phyloP scores from a whole-genome alignment of 2,888 invertebrate genomes.

The Cryptocephalus moraei region DNA sequence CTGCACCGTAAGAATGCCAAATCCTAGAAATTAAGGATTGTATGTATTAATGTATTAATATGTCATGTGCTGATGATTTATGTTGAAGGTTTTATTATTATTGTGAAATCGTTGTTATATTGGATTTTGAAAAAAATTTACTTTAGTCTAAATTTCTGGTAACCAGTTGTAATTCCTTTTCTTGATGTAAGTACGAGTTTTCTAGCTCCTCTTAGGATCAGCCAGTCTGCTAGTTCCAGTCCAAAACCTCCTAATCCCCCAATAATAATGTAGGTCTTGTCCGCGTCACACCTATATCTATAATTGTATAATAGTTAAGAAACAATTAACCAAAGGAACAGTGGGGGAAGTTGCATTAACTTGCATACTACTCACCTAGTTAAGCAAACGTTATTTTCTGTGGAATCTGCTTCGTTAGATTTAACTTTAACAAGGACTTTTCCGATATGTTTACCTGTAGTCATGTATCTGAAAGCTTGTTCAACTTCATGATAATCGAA shows the following conservation, averaged over 20 bases:
- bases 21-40: too few relatives aligned
- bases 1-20: slow-evolving; percentile 63
- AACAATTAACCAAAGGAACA: too few relatives aligned
- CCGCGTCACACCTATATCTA: slow-evolving; percentile 44
- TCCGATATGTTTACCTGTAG: slow-evolving; percentile 69
- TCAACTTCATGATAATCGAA: slow-evolving; percentile 59
- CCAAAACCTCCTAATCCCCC: slow-evolving; percentile 91
- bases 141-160: slow-evolving; percentile 48
- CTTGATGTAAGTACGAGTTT: slow-evolving; percentile 74
- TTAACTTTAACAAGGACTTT: slow-evolving; percentile 46
- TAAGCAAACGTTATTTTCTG: too few relatives aligned
- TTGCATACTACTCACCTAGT: not conserved
- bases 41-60: too few relatives aligned
- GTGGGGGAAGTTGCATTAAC: too few relatives aligned
- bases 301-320: not conserved
- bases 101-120: not conserved
- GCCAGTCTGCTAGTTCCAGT: slow-evolving; percentile 78
- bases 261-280: slow-evolving; percentile 50
- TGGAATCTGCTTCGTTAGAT: too few relatives aligned
- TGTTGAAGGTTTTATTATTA: too few relatives aligned
- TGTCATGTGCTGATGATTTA: too few relatives aligned
- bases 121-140: not conserved
- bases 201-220: slow-evolving; percentile 70
- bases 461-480: slow-evolving; percentile 57
- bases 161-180: slow-evolving; percentile 68